These are phyloP conservation scores for Eutrigla gurnardus DNA, from an alignment of 2,797 vertebrate species.

Conservation along the genomic window DNA sequence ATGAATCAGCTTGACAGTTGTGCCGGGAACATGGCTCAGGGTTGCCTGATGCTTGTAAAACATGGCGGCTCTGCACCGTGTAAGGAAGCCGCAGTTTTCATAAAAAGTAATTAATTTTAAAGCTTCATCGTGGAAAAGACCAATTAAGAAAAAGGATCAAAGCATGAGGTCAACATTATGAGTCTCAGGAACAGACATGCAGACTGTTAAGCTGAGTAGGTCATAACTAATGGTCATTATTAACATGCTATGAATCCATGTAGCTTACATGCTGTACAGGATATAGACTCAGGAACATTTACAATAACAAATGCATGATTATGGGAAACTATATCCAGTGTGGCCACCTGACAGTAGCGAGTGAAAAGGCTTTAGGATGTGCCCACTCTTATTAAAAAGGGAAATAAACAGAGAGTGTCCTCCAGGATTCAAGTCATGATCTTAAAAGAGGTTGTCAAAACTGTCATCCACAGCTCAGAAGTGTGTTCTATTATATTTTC, in stretches of 20 bases:
- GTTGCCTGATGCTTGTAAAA: slow-evolving; percentile 51
- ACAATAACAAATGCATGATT: slow-evolving; percentile 33
- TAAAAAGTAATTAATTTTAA: slow-evolving; percentile 62
- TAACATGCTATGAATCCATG: slow-evolving; percentile 31
- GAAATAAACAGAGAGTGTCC: slow-evolving; percentile 25
- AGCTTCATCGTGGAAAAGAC: slow-evolving; percentile 48
- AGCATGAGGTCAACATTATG: slow-evolving; percentile 32
- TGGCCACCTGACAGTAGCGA: slow-evolving; percentile 3
- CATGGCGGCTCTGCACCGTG: background rate
- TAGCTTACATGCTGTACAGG: background rate
- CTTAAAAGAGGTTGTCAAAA: slow-evolving; percentile 34
- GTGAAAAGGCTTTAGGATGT: background rate
- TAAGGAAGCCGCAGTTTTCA: slow-evolving; percentile 20
- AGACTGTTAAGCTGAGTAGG: slow-evolving; percentile 29
- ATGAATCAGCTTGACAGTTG: slow-evolving; percentile 77
- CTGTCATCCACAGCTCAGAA: slow-evolving; percentile 19
- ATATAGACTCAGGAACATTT: slow-evolving; percentile 21
- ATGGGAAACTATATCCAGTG: background rate
- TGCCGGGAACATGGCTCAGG: slow-evolving; percentile 9
- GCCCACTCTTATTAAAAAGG: slow-evolving; percentile 14
- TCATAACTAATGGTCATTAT: slow-evolving; percentile 33
- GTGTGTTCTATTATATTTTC: slow-evolving; percentile 12
- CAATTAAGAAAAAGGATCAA: slow-evolving; percentile 62
- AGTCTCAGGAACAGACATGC: slow-evolving; percentile 17
- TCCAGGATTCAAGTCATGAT: slow-evolving; percentile 19